phyloP scores from a whole-genome alignment of 2,888 invertebrate species.

The Synanthedon myopaeformis region DNA sequence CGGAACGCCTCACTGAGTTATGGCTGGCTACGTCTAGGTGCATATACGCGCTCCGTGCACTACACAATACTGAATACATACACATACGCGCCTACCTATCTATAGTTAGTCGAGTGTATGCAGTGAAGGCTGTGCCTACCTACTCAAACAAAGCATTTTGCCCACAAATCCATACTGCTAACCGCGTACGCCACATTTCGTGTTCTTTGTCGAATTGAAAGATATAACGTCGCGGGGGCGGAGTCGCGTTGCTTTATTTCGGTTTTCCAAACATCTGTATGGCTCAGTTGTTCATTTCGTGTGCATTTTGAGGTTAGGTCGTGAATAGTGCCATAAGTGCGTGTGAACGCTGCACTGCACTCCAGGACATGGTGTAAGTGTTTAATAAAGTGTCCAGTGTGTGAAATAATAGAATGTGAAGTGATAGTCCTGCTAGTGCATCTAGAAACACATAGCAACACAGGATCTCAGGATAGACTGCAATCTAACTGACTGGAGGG shows the following conservation, averaged over 20 bases:
- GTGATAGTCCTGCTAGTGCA: too few species aligned
- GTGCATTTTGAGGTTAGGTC: slow-evolving; percentile 63
- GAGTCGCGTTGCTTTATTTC: slow-evolving; percentile 37
- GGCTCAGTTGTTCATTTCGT: slow-evolving; percentile 42
- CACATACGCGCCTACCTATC: slow-evolving; percentile 46
- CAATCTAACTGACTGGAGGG: neutral
- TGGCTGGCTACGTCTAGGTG: slow-evolving; percentile 57
- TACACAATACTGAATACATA: slow-evolving; percentile 29
- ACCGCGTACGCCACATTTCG: slow-evolving; percentile 34
- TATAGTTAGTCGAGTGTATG: slow-evolving; percentile 50
- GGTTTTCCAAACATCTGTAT: slow-evolving; percentile 53
- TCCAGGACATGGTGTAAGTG: neutral
- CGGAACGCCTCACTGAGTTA: slow-evolving; percentile 42
- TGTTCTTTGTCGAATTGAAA: slow-evolving; percentile 44
- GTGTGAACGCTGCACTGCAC: neutral
- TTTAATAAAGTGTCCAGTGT: too few species aligned
- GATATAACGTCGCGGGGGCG: slow-evolving; percentile 35
- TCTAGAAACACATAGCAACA: too few species aligned
- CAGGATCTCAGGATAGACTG: neutral
- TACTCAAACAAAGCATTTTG: slow-evolving; percentile 67
- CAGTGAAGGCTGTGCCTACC: slow-evolving; percentile 63
- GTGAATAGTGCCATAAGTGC: slow-evolving; percentile 29
- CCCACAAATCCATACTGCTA: slow-evolving; percentile 51
- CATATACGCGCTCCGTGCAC: slow-evolving; percentile 33
- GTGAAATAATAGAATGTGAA: too few species aligned